Base-by-base conservation (phyloP, 2,888 invertebrate species). In the Germaria angustata region DNA sequence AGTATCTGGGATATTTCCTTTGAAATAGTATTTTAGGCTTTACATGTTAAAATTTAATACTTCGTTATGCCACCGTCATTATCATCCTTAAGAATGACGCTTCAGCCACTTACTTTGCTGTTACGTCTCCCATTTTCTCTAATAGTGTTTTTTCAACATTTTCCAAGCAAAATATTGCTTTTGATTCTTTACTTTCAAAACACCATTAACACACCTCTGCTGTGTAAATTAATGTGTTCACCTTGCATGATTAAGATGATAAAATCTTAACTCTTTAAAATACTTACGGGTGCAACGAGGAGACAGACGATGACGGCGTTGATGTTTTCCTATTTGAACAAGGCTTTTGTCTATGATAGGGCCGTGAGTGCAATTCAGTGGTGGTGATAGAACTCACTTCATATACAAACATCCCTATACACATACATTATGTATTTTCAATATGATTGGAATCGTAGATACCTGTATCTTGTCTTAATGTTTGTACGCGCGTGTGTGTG, bases 201-300 rank as follows among this genome's bases (percentile, higher is more conserved):
- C 69, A 82, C 75, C 53, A 82, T 82, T 82, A 82, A 71, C 82
- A 79, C 82, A 82, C 79, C 82, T 79, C 75, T 72, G 61, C 68
- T 81, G 72, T 82, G 75, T 71, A 79, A 83, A 83, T 84, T 84
- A 81, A 84, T 85, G 72, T 78, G 79, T 84, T 77, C 81, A 81
- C 59, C 84, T 80, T 76, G 75, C 80, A 76, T 85, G 84, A 85
- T 84, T 85, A 84, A 84, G 80, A 79, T 80, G 80, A 79, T 76
- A 84, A 78, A 73, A 79, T 75, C 80, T 75, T 79, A 79, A 66
- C 41, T 72, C 63, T 71, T 69, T 69, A 49, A 51, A 61, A n/a
- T n/a, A n/a, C n/a, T n/a, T 28, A 59, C 28, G 24, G 32, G 44
- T 20, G 32, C 34, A 28, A 39, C 53, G 6, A 44, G 46, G n/a